phyloP scores from a whole-genome alignment of 2,113 vertebrate genomes.

The Oxyura jamaicensis region DNA sequence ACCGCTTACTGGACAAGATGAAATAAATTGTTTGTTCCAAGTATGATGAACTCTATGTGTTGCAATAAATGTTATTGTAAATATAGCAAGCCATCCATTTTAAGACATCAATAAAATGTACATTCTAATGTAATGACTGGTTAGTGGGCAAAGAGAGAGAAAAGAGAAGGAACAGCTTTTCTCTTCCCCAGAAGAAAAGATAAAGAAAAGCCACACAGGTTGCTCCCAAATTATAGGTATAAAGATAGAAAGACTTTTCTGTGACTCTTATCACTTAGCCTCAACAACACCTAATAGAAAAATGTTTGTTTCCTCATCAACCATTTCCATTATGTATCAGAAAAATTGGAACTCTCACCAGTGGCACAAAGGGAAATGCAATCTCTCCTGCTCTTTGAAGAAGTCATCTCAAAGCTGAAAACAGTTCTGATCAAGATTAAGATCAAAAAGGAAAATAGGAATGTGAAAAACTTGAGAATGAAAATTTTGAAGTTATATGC shows the following conservation, averaged over 20 bases:
- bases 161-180: neutral
- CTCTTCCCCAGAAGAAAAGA: neutral
- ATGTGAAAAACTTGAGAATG: neutral
- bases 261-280: neutral
- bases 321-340: neutral
- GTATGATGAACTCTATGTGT: conserved; percentile 41
- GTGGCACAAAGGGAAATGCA: neutral
- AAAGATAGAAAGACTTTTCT: neutral
- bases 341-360: neutral
- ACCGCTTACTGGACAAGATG: conserved; percentile 47
- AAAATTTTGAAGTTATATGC: neutral
- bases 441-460: neutral
- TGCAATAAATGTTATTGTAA: conserved; percentile 61
- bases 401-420: neutral
- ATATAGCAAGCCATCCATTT: conserved; percentile 44
- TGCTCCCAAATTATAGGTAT: neutral
- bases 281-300: neutral
- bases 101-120: conserved; percentile 27
- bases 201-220: neutral
- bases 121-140: neutral
- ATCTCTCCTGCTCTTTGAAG: neutral
- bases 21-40: conserved; percentile 67
- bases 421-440: neutral
- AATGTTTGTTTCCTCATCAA: neutral
- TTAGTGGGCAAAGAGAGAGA: neutral